Percentiles rank a stretch among this genome's conserved stretches.
Conservation (phyloP, 1,140 invertebrate genomes). For the Hyles vespertilio region DNA sequence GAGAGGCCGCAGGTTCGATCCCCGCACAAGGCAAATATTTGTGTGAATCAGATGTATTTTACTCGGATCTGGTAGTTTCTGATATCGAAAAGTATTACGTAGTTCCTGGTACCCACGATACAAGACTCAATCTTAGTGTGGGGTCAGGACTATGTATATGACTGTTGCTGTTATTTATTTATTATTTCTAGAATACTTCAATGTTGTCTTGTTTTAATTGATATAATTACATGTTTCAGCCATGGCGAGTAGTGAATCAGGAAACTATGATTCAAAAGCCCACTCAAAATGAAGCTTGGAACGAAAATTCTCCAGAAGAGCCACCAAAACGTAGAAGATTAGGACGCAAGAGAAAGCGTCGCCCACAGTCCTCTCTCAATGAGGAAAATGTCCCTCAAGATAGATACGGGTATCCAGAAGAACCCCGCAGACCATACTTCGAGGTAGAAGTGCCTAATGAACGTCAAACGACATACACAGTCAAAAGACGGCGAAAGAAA, state of each 20-base stretch:
- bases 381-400: slow-evolving; percentile 34
- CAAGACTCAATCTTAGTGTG: too few relatives aligned
- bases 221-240: slow-evolving; percentile 56
- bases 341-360: slow-evolving; percentile 72
- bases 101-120: too few relatives aligned
- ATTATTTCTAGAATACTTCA: too few relatives aligned
- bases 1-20: too few relatives aligned
- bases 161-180: too few relatives aligned
- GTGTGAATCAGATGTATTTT: too few relatives aligned
- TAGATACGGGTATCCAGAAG: slow-evolving; percentile 29
- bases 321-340: slow-evolving; percentile 58
- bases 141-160: too few relatives aligned
- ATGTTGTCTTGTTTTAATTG: neutral
- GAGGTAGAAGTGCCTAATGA: slow-evolving; percentile 9
- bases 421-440: slow-evolving; percentile 14
- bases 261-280: slow-evolving; percentile 32
- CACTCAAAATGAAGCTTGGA: slow-evolving; percentile 29
- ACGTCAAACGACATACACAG: slow-evolving; percentile 26
- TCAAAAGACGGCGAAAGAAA: slow-evolving; percentile 47
- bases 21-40: too few relatives aligned
- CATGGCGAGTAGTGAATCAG: slow-evolving; percentile 64
- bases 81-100: too few relatives aligned
- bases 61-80: too few relatives aligned
- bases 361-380: slow-evolving; percentile 42
- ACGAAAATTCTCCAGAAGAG: slow-evolving; percentile 35